Evolutionary conservation across 2,797 vertebrate genomes (phyloP).

Genomic region (Sebastes nivosus): DNA sequence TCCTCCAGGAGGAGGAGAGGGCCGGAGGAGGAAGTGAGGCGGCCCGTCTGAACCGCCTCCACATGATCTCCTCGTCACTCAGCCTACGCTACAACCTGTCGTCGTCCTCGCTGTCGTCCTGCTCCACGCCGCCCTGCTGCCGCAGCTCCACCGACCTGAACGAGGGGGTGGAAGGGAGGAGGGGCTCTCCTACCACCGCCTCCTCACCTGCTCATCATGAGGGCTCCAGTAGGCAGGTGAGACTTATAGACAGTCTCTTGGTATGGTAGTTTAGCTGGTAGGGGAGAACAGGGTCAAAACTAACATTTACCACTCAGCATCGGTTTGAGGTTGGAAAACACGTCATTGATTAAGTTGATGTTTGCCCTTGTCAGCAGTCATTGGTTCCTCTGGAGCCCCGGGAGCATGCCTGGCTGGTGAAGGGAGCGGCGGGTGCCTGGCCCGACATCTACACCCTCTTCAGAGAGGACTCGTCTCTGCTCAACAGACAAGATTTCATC

Average conservation of each 20-base stretch:
- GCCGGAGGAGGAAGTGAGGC: constrained; percentile 34
- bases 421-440: constrained; percentile 87
- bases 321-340: no score
- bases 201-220: constrained; percentile 9
- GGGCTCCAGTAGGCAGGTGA: constrained; percentile 56
- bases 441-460: constrained; percentile 85
- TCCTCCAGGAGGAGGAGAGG: constrained; percentile 58
- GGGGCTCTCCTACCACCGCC: background rate
- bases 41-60: constrained; percentile 69
- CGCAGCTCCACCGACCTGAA: constrained; percentile 56
- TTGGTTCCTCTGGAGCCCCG: constrained; percentile 84
- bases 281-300: background rate
- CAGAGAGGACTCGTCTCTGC: constrained; percentile 86
- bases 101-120: constrained; percentile 68
- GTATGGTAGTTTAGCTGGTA: background rate
- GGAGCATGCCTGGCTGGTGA: constrained; percentile 93
- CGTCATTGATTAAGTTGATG: background rate
- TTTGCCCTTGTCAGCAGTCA: constrained; percentile 35
- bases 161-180: background rate
- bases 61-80: constrained; percentile 77
- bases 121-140: constrained; percentile 54
- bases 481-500: constrained; percentile 89
- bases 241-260: background rate
- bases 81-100: constrained; percentile 67
- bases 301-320: background rate